phyloP scores from a whole-genome alignment of 2,888 invertebrate genomes.

The Drosophila anceps region DNA sequence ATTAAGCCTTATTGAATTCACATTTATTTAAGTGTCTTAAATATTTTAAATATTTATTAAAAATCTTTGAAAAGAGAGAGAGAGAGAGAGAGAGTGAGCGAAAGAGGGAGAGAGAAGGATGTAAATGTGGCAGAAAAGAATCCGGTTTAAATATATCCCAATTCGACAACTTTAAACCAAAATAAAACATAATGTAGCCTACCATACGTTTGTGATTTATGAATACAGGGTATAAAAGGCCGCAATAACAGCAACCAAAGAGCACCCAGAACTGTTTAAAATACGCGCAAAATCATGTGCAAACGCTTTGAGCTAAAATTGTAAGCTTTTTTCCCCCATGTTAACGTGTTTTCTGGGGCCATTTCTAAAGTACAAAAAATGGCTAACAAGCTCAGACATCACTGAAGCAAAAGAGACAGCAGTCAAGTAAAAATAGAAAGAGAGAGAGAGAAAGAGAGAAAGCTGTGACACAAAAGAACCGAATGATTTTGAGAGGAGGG shows the following conservation, averaged over 20 bases:
- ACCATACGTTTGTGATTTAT: not conserved
- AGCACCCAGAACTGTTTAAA: constrained; percentile 31
- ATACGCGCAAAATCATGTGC: constrained; percentile 62
- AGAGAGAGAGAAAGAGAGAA: not conserved
- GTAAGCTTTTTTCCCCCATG: constrained; percentile 10
- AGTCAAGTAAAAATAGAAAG: not conserved
- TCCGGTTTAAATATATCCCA: not conserved
- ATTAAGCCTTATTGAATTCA: not conserved
- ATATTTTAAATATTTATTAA: too few species aligned
- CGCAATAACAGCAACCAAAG: constrained; percentile 20
- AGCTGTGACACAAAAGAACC: not conserved
- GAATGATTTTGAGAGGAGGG: not conserved
- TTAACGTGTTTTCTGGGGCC: not conserved
- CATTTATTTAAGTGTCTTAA: not conserved
- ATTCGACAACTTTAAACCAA: not conserved
- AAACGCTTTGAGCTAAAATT: constrained; percentile 66
- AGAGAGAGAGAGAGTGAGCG: too few species aligned
- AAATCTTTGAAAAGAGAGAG: too few species aligned
- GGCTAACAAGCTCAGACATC: constrained; percentile 32
- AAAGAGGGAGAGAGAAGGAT: too few species aligned
- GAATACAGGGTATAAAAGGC: constrained; percentile 3
- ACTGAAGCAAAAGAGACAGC: too few species aligned
- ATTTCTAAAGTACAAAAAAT: constrained; percentile 17
- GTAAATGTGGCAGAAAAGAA: not conserved
- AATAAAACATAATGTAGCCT: not conserved